Conservation (phyloP, 2,888 invertebrate genomes). For the Protodeltote pygarga region DNA sequence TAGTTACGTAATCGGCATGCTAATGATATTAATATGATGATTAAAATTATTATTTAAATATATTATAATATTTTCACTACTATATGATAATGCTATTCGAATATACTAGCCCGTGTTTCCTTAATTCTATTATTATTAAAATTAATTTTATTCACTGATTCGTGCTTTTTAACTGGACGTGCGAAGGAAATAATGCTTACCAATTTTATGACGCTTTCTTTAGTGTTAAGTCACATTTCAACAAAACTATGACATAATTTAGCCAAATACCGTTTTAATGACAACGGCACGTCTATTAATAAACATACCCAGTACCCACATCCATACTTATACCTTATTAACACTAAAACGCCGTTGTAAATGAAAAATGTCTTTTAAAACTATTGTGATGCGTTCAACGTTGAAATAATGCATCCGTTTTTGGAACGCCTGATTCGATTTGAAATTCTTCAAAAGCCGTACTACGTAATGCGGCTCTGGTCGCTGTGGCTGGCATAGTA, state of each 20-base stretch:
- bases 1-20: too few species aligned
- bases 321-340: slow-evolving; percentile 32
- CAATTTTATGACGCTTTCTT: too few species aligned
- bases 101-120: too few species aligned
- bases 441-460: slow-evolving; percentile 32
- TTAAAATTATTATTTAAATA: too few species aligned
- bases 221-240: too few species aligned
- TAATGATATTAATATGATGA: too few species aligned
- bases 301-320: slow-evolving; percentile 20
- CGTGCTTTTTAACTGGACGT: too few species aligned
- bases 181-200: too few species aligned
- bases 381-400: slow-evolving; percentile 38
- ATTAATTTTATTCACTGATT: too few species aligned
- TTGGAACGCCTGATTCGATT: slow-evolving; percentile 40
- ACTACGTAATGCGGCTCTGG: slow-evolving; percentile 10
- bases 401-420: slow-evolving; percentile 46
- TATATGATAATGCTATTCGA: too few species aligned
- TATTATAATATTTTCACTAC: too few species aligned
- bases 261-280: neutral
- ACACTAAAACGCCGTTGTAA: slow-evolving; percentile 29
- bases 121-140: too few species aligned
- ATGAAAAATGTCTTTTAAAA: slow-evolving; percentile 37
- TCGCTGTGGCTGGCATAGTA: slow-evolving; percentile 41
- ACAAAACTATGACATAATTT: slow-evolving; percentile 1
- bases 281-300: neutral